Conservation (phyloP, 2,888 invertebrate genomes). For the Athetis lepigone region DNA sequence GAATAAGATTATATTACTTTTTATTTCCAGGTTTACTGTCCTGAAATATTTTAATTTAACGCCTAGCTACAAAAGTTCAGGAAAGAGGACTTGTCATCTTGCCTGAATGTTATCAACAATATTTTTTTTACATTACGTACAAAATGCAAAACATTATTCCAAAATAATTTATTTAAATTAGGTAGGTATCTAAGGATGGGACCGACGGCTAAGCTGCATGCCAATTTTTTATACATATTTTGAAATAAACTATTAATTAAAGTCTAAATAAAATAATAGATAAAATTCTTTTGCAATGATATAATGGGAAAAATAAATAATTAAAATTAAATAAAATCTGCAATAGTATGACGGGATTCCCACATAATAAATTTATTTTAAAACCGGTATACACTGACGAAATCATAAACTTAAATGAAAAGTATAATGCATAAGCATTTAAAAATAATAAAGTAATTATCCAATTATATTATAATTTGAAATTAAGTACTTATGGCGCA, state of each 20-base stretch:
- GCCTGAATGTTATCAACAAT: no score
- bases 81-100: no score
- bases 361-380: background rate
- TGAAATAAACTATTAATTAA: no score
- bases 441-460: background rate
- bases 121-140: no score
- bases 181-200: background rate
- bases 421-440: background rate
- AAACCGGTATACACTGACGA: background rate
- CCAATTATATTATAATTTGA: no score
- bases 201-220: slow-evolving; percentile 9
- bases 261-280: background rate
- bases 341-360: no score
- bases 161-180: background rate
- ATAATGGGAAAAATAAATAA: background rate
- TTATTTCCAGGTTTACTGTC: slow-evolving; percentile 6
- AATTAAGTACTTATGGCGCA: no score
- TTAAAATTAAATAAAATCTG: background rate
- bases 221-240: background rate
- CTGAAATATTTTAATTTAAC: background rate
- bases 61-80: slow-evolving; percentile 1
- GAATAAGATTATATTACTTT: slow-evolving; percentile 3
- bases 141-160: background rate
- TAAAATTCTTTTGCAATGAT: background rate
- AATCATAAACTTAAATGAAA: background rate